Evolutionary conservation across 1,140 invertebrate genomes (phyloP).

Genomic region (Subanguina moxae): DNA sequence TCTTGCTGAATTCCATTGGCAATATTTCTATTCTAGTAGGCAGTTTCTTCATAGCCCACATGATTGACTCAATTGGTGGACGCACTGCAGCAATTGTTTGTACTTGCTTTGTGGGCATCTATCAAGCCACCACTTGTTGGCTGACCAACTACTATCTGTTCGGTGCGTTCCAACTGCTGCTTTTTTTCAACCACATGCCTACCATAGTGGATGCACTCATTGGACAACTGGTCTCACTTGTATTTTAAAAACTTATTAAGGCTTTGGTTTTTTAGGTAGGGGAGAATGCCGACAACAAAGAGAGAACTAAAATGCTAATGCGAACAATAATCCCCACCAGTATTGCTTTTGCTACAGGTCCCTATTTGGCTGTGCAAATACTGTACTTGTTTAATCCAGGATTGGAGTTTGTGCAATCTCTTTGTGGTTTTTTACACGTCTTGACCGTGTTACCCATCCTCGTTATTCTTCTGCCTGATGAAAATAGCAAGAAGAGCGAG

Average conservation of each 20-base stretch:
- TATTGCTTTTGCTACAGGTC: constrained; percentile 42
- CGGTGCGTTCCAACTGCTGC: constrained; percentile 22
- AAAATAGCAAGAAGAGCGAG: constrained; percentile 9
- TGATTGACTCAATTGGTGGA: constrained; percentile 32
- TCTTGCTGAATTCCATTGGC: constrained; percentile 30
- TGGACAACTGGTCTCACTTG: constrained; percentile 23
- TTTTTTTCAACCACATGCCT: constrained; percentile 44
- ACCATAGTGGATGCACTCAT: constrained; percentile 43
- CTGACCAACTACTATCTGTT: constrained; percentile 35
- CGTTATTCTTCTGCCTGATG: constrained; percentile 32
- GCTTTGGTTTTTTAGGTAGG: too few species aligned
- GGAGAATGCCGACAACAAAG: constrained; percentile 42
- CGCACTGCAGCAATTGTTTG: constrained; percentile 18
- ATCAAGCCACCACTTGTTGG: constrained; percentile 14
- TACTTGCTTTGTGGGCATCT: constrained; percentile 18
- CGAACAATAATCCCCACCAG: constrained; percentile 40
- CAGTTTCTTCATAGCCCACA: constrained; percentile 36
- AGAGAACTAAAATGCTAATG: constrained; percentile 34
- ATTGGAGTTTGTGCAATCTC: constrained; percentile 28
- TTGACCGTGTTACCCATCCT: constrained; percentile 32
- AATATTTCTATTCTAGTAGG: constrained; percentile 29
- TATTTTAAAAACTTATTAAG: too few species aligned
- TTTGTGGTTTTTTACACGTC: constrained; percentile 34
- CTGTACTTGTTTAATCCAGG: constrained; percentile 34
- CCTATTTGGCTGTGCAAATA: constrained; percentile 37